Conservation (phyloP, 2,113 vertebrate species). For the Gallinago undulata region DNA sequence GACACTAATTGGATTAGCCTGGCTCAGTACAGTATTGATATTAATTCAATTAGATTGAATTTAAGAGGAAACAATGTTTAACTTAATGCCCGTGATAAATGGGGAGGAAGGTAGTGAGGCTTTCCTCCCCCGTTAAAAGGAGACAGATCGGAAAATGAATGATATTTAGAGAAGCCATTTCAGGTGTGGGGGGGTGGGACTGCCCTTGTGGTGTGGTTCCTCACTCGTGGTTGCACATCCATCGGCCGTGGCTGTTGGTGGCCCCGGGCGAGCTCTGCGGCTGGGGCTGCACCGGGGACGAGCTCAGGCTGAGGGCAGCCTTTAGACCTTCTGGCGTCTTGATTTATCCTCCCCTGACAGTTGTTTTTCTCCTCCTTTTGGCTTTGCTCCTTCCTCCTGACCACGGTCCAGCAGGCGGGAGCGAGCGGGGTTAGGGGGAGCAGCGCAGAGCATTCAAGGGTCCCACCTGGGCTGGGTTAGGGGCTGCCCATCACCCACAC, state of each 20-base stretch:
- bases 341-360: not conserved
- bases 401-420: not conserved
- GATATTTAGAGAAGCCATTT: not conserved
- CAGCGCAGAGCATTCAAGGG: accelerated
- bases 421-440: accelerated
- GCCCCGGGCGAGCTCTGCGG: not conserved
- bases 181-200: too few relatives aligned
- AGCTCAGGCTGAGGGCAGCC: not conserved
- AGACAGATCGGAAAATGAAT: not conserved
- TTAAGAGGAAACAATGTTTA: constrained; percentile 46
- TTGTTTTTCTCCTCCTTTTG: not conserved
- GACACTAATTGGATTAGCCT: constrained; percentile 35
- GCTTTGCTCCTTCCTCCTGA: not conserved
- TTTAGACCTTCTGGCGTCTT: not conserved
- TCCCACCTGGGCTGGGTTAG: not conserved
- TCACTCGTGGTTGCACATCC: not conserved
- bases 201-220: not conserved
- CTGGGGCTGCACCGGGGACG: not conserved
- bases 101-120: constrained; percentile 30
- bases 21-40: constrained; percentile 15
- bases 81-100: constrained; percentile 16
- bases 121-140: not conserved
- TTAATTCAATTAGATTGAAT: constrained; percentile 17
- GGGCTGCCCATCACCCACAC: not conserved
- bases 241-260: accelerated